Base-by-base conservation (phyloP, 2,888 invertebrate species). In the Drosophila dives region DNA sequence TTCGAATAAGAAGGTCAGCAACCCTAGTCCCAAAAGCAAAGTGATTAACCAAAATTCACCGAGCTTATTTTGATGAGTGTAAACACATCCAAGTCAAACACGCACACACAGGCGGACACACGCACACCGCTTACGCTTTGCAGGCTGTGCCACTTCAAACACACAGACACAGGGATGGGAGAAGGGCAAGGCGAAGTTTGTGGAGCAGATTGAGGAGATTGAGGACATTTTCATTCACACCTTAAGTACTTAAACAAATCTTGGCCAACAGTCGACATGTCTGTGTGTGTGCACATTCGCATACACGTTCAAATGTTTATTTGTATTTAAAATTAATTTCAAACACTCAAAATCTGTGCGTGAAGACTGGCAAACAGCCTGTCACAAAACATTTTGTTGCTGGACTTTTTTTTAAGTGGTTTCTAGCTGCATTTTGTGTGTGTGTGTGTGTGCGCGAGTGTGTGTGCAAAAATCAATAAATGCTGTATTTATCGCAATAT, bases 221-320 rank as follows among this genome's bases (percentile, higher is more conserved):
- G 62, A 45, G 45, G 45, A 77, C 71, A 70, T 62, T 70, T 64
- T 79, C 73, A 89, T 89, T 85, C 72, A 72, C 89, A 85, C 85
- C 87, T 85, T 79, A 86, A 85, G 85, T 86, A 73, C 89, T 87
- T 75, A 64, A 71, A 34, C 53, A 65, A 67, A 75, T 71, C 50
- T 81, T 74, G 72, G 63, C 67, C 66, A 72, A 75, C 75, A 72
- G 72, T 75, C 58, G 73, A 70, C 75, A 72, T 67, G 61, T 64
- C 78, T 54, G 51, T 67, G 63, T 64, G 49, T 26, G 38, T 71
- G 68, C 20, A 45, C 23, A 45, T 23, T 64, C 59, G 58, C 45
- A 45, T 17, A 50, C 15, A 51, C 53, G 58, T 26, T 58, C 12
- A 45, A 48, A 53, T 36, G 34, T 33, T 64, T 55, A 34, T 65